phyloP scores from a whole-genome alignment of 2,888 invertebrate genomes.

The Drosophila anomalata region DNA sequence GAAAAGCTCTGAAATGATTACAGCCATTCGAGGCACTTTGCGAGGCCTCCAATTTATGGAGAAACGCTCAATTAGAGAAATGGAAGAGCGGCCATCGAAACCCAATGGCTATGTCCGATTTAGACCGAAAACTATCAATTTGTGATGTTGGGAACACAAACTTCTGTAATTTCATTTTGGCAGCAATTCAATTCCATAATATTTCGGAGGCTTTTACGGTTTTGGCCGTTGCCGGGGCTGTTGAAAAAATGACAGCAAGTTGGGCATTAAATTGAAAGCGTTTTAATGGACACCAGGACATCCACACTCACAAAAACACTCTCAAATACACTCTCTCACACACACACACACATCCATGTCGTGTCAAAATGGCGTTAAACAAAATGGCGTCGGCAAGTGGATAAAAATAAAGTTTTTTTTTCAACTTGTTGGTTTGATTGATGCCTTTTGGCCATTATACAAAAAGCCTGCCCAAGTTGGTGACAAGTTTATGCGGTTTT shows the following conservation, averaged over 20 bases:
- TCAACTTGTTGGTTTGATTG: conserved; percentile 55
- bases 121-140: conserved; percentile 35
- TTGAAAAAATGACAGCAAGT: conserved; percentile 18
- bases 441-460: conserved; percentile 40
- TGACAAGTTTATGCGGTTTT: conserved; percentile 17
- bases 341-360: conserved; percentile 16
- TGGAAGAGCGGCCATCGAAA: conserved; percentile 15
- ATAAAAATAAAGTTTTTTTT: conserved; percentile 29
- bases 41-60: conserved; percentile 17
- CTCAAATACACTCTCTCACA: neutral
- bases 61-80: conserved; percentile 34
- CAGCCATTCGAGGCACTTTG: conserved; percentile 18
- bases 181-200: conserved; percentile 34
- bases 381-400: conserved; percentile 49
- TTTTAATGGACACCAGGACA: conserved; percentile 24
- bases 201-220: conserved; percentile 13
- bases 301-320: neutral
- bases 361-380: conserved; percentile 35
- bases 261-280: conserved; percentile 42
- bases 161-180: conserved; percentile 33
- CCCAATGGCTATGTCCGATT: conserved; percentile 23
- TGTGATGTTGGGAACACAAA: conserved; percentile 7
- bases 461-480: conserved; percentile 14
- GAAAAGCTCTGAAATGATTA: neutral
- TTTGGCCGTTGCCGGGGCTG: conserved; percentile 8